A percentile compares a stretch with the other conserved stretches of the same genome.
Evolutionary conservation across 2,888 invertebrate genomes (phyloP).

Genomic region (Drosophila tanythrix): DNA sequence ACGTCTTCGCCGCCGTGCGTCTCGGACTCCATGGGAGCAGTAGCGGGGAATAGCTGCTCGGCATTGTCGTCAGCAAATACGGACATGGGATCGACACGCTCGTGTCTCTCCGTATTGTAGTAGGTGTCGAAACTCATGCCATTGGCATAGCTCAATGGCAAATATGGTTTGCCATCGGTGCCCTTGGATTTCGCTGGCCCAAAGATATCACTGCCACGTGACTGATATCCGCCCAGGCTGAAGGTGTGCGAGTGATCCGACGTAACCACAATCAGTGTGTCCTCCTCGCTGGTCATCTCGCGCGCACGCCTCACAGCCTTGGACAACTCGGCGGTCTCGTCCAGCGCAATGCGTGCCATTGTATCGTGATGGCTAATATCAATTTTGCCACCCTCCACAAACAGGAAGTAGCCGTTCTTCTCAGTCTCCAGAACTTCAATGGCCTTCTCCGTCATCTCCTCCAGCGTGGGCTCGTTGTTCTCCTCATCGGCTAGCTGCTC

Average conservation of each 20-base stretch:
- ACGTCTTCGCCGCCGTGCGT: conserved; percentile 94
- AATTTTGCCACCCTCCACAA: conserved; percentile 88
- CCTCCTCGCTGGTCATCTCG: conserved; percentile 87
- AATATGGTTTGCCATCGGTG: conserved; percentile 87
- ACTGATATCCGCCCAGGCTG: conserved; percentile 89
- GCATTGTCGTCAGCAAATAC: conserved; percentile 27
- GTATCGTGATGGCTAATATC: conserved; percentile 82
- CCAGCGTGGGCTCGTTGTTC: conserved; percentile 87
- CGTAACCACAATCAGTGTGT: conserved; percentile 93
- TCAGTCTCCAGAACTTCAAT: conserved; percentile 88
- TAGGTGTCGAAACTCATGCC: conserved; percentile 87
- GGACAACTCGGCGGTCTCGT: conserved; percentile 88
- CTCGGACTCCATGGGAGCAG: conserved; percentile 86
- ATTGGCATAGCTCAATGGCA: conserved; percentile 90
- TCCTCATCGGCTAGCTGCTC: conserved; percentile 85
- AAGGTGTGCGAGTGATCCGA: conserved; percentile 93
- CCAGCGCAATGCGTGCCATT: conserved; percentile 80
- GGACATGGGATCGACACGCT: conserved; percentile 72
- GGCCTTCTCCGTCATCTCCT: conserved; percentile 90
- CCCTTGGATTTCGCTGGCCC: conserved; percentile 75
- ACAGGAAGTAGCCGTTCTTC: conserved; percentile 90
- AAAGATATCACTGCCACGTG: conserved; percentile 81
- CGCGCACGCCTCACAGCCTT: conserved; percentile 89
- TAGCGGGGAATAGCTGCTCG: conserved; percentile 86
- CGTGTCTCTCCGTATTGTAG: conserved; percentile 66